phyloP scores from a whole-genome alignment of 2,888 invertebrate species.

The Parascotia fuliginaria region DNA sequence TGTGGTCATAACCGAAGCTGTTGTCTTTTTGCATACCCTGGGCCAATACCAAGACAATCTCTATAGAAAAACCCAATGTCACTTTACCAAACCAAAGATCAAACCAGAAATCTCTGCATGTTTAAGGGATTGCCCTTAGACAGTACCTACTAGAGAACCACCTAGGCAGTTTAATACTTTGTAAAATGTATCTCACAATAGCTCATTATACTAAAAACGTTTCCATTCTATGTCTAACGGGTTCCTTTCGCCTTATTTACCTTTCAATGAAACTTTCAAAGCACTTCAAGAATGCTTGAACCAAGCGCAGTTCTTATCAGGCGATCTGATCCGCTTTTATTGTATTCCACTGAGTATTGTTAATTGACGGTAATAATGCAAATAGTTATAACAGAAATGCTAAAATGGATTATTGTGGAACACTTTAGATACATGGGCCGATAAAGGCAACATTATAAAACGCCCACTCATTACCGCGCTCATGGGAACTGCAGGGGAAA shows the following conservation, averaged over 20 bases:
- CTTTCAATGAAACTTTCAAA: conserved; percentile 41
- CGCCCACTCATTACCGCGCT: not conserved
- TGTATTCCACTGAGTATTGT: conserved; percentile 21
- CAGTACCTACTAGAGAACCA: no score
- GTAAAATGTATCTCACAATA: conserved; percentile 57
- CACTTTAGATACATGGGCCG: not conserved
- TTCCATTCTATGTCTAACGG: conserved; percentile 35
- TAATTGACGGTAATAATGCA: conserved; percentile 39
- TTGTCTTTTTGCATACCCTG: no score
- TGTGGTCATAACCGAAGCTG: no score
- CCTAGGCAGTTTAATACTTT: conserved; percentile 41
- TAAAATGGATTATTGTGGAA: conserved; percentile 5
- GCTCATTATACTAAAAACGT: conserved; percentile 62
- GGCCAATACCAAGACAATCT: no score
- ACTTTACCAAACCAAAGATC: no score
- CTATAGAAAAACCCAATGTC: no score
- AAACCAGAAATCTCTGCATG: no score
- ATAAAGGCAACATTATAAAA: conserved; percentile 1
- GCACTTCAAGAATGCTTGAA: conserved; percentile 43
- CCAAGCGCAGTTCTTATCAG: conserved; percentile 22
- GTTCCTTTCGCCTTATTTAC: conserved; percentile 44
- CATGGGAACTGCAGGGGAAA: not conserved
- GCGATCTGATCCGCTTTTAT: conserved; percentile 26
- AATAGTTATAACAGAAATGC: conserved; percentile 18
- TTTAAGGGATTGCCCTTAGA: no score